A percentile compares a stretch with the other conserved stretches of the same genome.
phyloP scores from a whole-genome alignment of 2,888 invertebrate genomes.

The Tanypteryx hageni region DNA sequence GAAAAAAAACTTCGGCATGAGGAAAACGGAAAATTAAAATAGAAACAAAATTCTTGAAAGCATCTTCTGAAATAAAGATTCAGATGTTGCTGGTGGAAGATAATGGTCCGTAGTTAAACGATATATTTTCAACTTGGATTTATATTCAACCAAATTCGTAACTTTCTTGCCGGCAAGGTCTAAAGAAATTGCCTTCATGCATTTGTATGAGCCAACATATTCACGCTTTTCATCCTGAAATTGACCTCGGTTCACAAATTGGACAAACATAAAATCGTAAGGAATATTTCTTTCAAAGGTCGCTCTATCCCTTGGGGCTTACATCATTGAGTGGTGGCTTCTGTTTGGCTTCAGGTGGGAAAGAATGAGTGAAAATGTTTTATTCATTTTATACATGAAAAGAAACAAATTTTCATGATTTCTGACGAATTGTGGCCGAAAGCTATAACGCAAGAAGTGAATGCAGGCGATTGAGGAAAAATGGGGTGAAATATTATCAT shows the following conservation, averaged over 20 bases:
- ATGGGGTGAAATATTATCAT: conserved; percentile 61
- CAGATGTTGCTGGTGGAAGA: no score
- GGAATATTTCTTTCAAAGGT: conserved; percentile 32
- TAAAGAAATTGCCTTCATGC: background rate
- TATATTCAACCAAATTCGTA: background rate
- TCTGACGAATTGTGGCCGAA: conserved; percentile 38
- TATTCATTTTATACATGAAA: conserved; percentile 47
- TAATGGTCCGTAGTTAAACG: no score
- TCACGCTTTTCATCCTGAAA: background rate
- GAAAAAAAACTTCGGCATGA: no score
- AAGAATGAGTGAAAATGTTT: conserved; percentile 42
- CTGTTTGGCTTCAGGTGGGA: conserved; percentile 25
- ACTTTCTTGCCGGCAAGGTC: background rate
- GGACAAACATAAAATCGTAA: conserved; percentile 16
- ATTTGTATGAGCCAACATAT: background rate
- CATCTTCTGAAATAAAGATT: no score
- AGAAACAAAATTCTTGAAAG: no score
- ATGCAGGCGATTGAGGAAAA: conserved; percentile 2
- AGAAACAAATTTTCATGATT: conserved; percentile 54
- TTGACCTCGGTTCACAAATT: background rate
- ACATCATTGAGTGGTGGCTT: conserved; percentile 5
- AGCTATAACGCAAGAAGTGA: conserved; percentile 40
- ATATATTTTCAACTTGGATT: no score
- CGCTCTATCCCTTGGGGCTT: conserved; percentile 14
- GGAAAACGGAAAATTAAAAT: no score